Evolutionary conservation across 2,888 invertebrate species (phyloP), one percentile per base, ranked within the genome.

Genomic region (Drosophila nr. fundita): DNA sequence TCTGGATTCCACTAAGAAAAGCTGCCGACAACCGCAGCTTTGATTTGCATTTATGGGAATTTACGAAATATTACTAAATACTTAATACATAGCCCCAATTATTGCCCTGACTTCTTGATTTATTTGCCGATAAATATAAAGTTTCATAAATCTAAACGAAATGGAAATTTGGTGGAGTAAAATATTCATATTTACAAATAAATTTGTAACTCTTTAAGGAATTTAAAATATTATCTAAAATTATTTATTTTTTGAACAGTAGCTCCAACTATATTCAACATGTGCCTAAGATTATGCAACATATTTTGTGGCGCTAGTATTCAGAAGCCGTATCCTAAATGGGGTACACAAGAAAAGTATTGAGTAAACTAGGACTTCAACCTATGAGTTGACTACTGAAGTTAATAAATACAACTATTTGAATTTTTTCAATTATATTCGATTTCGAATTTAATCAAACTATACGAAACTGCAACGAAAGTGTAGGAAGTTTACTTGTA

Each of bases 1-100:
- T 61, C 81, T 67, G 72, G 67, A 32, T 21, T 32, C 48, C 69
- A 67, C 73, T 73, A 48, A 79, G 62, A 62, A 34, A 66, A 59
- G 4, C 34, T 48, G 65, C 32, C 68, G 63, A 45, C 53, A 61
- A 36, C 50, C 42, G 2, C 2, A 61, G 34, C 13, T 53, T 34
- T 59, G 29, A 78, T 81, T 81, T 73, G 58, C 63, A 81, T 78
- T 60, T 73, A n/a, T 58, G 27, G 60, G 45, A 42, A 69, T 45
- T 67, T 10, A 48, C 27, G n/a, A 30, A 65, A 61, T n/a, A 57
- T 66, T 66, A 36, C 49, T 36, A 50, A 59, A 64, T 36, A 27
- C 34, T 1, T 21, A 24, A 30, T 36, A n/a, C 2, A 27, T n/a
- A 2, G 15, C 10, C 13, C 18, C 0, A 38, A 21, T 27, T 34